Base-by-base conservation (phyloP, 2,888 invertebrate species). In the Dynastes tityus region DNA sequence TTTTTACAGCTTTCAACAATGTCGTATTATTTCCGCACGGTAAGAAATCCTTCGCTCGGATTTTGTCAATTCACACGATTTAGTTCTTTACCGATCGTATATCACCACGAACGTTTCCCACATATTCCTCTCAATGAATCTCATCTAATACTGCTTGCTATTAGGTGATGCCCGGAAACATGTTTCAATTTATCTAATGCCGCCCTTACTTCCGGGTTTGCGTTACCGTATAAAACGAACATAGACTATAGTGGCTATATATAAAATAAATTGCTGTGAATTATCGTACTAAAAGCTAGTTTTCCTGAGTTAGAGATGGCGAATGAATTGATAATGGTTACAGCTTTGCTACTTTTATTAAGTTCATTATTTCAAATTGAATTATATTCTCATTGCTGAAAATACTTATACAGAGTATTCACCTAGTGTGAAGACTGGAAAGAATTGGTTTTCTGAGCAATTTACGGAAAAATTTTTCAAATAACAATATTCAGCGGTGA, bases 181-280 rank as follows among this genome's bases (percentile, higher is more conserved):
- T 61, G 73, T 74, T 74, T 61, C 61, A 74, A 61, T 74, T 45
- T 63, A 74, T 74, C 73, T 74, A 40, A 61, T 74, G 73, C n/a
- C 61, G 27, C 22, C 27, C 27, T 63, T 74, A 74, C 9, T 74
- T 74, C 13, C 2, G 11, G 16, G 58, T 74, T 40, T 27, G 51
- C 53, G 11, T 27, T 22, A 13, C 5, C 51, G 45, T 45, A 61
- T 40, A 6, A 16, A 61, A 29, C 27, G 22, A 37, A 58, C 8
- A 9, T 71, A 16, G 55, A 16, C 5, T 55, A 9, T 37, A n/a
- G 61, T 45, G 22, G 45, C 45, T n/a, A 61, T 74, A 58, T 58
- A 74, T 74, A 45, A 40, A 61, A 22, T 40, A 58, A 73, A 40
- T 55, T 61, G 55, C 61, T 13, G 13, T 61, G 45, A 45, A 61